These are phyloP conservation scores for Brachionus calyciflorus DNA, from an alignment of 1,140 invertebrate genomes.

Conservation along the genomic window DNA sequence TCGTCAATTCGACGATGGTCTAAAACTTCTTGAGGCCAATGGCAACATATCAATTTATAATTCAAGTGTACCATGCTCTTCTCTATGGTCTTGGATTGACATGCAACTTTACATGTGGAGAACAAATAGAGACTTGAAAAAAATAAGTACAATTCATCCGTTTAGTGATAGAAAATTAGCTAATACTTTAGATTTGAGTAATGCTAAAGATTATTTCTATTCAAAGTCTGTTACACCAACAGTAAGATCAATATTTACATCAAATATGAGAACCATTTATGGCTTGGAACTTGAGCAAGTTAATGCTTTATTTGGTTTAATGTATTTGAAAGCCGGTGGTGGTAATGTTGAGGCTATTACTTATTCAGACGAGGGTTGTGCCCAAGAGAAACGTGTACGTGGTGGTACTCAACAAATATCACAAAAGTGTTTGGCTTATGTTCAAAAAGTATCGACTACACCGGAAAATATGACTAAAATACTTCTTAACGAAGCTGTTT, in stretches of 20 bases:
- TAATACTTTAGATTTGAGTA: slow-evolving; percentile 3
- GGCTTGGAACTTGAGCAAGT: slow-evolving; percentile 58
- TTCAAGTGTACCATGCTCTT: slow-evolving; percentile 56
- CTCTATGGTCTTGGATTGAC: slow-evolving; percentile 49
- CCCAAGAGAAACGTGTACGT: slow-evolving; percentile 18
- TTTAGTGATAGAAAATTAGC: not conserved
- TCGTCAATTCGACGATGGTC: slow-evolving; percentile 55
- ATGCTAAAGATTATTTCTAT: slow-evolving; percentile 15
- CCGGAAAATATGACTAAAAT: slow-evolving; percentile 49
- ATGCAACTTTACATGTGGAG: slow-evolving; percentile 13
- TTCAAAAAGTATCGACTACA: slow-evolving; percentile 50
- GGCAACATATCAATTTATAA: slow-evolving; percentile 52
- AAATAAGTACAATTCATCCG: slow-evolving; percentile 22
- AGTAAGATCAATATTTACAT: slow-evolving; percentile 52
- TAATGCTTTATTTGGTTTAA: slow-evolving; percentile 58
- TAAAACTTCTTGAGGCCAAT: slow-evolving; percentile 56
- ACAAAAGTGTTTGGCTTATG: slow-evolving; percentile 51
- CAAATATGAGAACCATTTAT: slow-evolving; percentile 52
- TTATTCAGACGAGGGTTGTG: slow-evolving; percentile 49
- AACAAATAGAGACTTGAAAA: not conserved
- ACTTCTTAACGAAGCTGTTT: slow-evolving; percentile 54
- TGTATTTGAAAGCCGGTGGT: slow-evolving; percentile 57
- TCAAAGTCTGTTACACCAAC: slow-evolving; percentile 48
- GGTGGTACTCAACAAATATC: slow-evolving; percentile 61
- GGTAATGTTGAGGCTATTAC: slow-evolving; percentile 56